Percentiles rank a stretch among this genome's conserved stretches.
Evolutionary conservation across 2,113 vertebrate genomes (phyloP).

Genomic region (Cavia aperea): DNA sequence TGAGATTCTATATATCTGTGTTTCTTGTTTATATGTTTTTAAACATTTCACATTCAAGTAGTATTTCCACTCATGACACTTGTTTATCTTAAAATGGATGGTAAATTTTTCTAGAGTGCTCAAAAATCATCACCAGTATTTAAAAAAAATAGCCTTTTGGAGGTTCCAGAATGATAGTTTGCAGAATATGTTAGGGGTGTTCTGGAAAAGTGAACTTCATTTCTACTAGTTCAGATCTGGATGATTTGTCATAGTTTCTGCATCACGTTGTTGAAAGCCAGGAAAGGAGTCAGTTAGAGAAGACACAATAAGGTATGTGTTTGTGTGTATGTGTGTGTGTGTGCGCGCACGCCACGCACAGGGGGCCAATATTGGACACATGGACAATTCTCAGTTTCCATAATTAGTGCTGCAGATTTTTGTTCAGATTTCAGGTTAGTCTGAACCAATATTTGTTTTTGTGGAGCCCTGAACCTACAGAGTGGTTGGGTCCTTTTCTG

Average conservation of each 20-base stretch:
- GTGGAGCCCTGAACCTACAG: background rate
- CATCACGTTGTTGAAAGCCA: background rate
- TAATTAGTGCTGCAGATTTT: background rate
- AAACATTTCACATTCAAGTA: slow-evolving; percentile 7
- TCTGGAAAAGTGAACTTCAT: background rate
- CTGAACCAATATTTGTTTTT: background rate
- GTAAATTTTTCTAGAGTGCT: slow-evolving; percentile 14
- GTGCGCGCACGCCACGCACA: background rate
- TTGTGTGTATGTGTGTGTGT: too few species aligned
- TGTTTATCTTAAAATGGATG: slow-evolving; percentile 29
- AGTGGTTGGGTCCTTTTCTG: background rate
- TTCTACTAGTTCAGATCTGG: background rate
- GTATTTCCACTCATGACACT: background rate
- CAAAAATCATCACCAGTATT: background rate
- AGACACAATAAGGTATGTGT: background rate
- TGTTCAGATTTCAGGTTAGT: background rate
- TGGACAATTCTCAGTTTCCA: background rate
- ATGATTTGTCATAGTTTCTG: background rate
- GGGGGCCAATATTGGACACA: background rate
- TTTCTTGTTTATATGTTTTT: background rate
- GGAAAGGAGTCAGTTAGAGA: background rate
- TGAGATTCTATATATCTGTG: background rate
- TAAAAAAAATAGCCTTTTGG: background rate
- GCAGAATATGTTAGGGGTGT: background rate
- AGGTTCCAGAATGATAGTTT: background rate